A percentile compares a stretch with the other conserved stretches of the same genome.
phyloP scores from a whole-genome alignment of 2,888 invertebrate species.

The Drosophila mercatorum region DNA sequence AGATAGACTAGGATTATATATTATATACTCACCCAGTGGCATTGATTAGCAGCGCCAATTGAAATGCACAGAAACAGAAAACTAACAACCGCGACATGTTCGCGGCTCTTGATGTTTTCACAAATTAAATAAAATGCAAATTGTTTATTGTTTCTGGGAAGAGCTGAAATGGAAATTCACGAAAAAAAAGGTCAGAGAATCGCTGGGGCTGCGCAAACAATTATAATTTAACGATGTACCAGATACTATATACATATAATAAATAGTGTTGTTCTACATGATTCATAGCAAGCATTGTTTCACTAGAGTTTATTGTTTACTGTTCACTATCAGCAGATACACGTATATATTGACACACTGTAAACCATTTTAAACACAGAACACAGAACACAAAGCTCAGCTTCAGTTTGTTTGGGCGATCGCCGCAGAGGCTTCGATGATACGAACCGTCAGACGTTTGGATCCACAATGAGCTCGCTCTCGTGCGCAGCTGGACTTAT shows the following conservation, averaged over 20 bases:
- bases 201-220: constrained; percentile 10
- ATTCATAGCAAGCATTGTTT: constrained; percentile 23
- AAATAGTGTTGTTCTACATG: constrained; percentile 8
- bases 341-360: constrained; percentile 2
- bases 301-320: constrained; percentile 10
- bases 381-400: constrained; percentile 17
- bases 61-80: constrained; percentile 60
- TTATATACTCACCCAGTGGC: constrained; percentile 72
- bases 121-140: constrained; percentile 27
- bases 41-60: constrained; percentile 65
- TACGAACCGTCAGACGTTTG: constrained; percentile 24
- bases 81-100: constrained; percentile 66
- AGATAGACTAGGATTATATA: not conserved
- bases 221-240: constrained; percentile 1
- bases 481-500: constrained; percentile 42
- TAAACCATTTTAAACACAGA: constrained; percentile 16
- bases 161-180: not conserved
- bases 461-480: constrained; percentile 38
- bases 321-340: constrained; percentile 29
- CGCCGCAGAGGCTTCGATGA: constrained; percentile 4
- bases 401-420: not conserved
- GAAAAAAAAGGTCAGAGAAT: constrained; percentile 21
- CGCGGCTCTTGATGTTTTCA: constrained; percentile 8
- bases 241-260: constrained; percentile 3
- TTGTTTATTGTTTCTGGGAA: constrained; percentile 2